Conservation (phyloP, 2,797 vertebrate genomes). For the Falco concolor region DNA sequence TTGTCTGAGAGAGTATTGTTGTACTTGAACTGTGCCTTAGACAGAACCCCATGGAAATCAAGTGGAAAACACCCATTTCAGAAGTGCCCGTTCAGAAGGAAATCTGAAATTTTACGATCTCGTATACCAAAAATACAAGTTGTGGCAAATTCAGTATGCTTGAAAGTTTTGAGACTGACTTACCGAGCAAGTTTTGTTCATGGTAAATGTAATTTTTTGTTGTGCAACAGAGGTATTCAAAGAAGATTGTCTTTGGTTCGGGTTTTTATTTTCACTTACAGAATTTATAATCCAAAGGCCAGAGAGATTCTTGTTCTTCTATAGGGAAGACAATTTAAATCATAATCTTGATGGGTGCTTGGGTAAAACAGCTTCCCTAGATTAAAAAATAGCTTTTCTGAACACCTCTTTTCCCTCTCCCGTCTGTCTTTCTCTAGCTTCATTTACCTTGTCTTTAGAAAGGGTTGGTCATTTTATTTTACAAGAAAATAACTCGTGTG, state of each 20-base stretch:
- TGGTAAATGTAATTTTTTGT: not conserved
- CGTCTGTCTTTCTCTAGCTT: not conserved
- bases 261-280: not conserved
- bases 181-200: not conserved
- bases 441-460: not conserved
- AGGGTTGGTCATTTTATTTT: not conserved
- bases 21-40: not conserved
- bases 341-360: not conserved
- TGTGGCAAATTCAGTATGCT: not conserved
- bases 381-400: not conserved
- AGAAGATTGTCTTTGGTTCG: not conserved
- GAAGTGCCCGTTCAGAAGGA: not conserved
- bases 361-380: not conserved
- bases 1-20: not conserved
- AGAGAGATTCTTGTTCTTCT: not conserved
- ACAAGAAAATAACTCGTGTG: not conserved
- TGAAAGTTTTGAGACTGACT: not conserved
- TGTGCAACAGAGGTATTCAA: not conserved
- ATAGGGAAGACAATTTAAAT: not conserved
- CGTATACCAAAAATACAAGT: not conserved
- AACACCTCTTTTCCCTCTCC: not conserved
- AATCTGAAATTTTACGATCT: not conserved
- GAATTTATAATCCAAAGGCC: not conserved
- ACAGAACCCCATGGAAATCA: not conserved
- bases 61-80: not conserved